Base-by-base conservation (phyloP, 2,888 invertebrate species). In the Camptogramma bilineatum region DNA sequence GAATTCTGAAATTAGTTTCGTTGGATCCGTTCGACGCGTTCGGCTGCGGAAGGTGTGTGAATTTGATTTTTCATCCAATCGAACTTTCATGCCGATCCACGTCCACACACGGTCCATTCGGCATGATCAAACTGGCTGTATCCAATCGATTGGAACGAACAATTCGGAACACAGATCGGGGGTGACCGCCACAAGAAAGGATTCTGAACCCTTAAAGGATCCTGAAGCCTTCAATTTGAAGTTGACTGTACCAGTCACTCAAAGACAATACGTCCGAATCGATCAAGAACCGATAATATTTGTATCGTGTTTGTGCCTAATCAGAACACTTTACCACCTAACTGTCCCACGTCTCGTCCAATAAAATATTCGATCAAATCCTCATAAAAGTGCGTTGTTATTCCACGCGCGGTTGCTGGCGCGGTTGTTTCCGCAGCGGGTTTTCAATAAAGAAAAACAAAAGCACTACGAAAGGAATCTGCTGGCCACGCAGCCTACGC, bases 401-500 rank as follows among this genome's bases (percentile, higher is more conserved):
- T 73, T 73, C 73, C 48, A 42, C 28, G 50, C 62, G 59, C 57
- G 66, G 60, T 39, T 48, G 68, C 66, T 64, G 50, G 57, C 65
- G 53, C 46, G 52, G 55, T 55, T 61, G 51, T 72, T 74, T 77
- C 73, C 70, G 71, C 71, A 52, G 55, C 71, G 73, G 70, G 62
- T 74, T 75, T 75, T 73, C 73, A 75, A 79, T 76, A 78, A 74
- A 74, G 71, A 76, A 75, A 78, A 75, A 73, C 66, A 69, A 75
- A 69, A 76, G 72, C 66, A 71, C 69, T 71, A 74, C 71, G 62
- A 66, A 67, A 71, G 73, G 76, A 79, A 77, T 77, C 71, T 72
- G 80, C 78, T 78, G 74, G 67, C 74, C 67, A 69, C 72, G 81
- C 74, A 72, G 70, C 70, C 72, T 57, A 57, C 52, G 16, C 47